Percentiles rank a stretch among this genome's conserved stretches.
phyloP scores from a whole-genome alignment of 2,797 vertebrate genomes.

The Sitta carolinensis region DNA sequence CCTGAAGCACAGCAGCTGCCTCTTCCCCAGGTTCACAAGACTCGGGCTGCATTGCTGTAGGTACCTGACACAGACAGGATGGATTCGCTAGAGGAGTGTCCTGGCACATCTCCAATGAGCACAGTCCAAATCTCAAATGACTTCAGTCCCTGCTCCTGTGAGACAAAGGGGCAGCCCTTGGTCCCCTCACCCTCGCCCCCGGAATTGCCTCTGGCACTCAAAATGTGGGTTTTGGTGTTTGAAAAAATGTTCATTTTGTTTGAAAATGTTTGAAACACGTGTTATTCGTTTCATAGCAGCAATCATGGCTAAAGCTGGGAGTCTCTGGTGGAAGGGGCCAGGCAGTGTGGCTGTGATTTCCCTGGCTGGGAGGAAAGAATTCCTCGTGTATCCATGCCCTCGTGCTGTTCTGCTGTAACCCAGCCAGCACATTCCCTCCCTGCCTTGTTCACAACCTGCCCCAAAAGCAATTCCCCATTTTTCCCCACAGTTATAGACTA shows the following conservation, averaged over 20 bases:
- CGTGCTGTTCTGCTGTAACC: neutral
- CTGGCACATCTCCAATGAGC: neutral
- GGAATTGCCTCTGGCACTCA: neutral
- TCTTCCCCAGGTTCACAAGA: neutral
- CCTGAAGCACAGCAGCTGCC: constrained; percentile 1
- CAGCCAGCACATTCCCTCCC: neutral
- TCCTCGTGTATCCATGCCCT: neutral
- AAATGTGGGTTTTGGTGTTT: no score
- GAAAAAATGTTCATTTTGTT: no score
- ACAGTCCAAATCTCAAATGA: neutral
- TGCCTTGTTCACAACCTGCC: neutral
- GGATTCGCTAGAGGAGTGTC: neutral
- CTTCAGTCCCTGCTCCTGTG: rapidly evolving
- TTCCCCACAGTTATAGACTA: neutral
- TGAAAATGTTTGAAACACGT: no score
- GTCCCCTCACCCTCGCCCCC: neutral
- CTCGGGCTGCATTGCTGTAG: neutral
- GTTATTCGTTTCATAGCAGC: neutral
- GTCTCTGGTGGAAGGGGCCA: neutral
- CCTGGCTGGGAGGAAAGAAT: neutral
- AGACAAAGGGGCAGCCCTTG: neutral
- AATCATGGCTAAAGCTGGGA: neutral
- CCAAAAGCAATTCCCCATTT: neutral
- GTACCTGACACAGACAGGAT: neutral
- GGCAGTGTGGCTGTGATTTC: neutral